Evolutionary conservation across 64 coral and sea anemone species (phyloP), one percentile per base, ranked within the genome.

Genomic region (Astreopora myriophthalma): DNA sequence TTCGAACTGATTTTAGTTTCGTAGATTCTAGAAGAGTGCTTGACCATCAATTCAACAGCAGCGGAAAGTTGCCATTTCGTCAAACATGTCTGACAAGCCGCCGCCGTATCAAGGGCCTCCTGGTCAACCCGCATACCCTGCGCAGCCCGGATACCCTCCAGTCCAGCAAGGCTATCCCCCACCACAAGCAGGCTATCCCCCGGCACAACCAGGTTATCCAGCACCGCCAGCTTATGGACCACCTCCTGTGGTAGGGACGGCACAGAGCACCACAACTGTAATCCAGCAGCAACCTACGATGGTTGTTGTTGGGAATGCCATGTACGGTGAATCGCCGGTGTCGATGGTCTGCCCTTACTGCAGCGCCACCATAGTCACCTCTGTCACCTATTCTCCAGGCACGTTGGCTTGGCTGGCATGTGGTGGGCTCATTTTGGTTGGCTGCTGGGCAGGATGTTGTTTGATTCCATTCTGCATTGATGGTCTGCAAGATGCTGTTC

Each of bases 401-500:
- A 90, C 75, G 55, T 69, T 98, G 22, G 91, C 92, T 13, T 94
- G 75, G 82, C 62, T 90, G 20, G 46, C 74, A 4, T 71, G 83
- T 71, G 84, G 66, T 24, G 32, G 76, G 7, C 24, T 94, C 2
- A 40, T 84, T 32, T 64, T 89, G 25, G 81, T 90, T 11, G 88
- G 93, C 14, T 89, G 88, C 38, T 49, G 62, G 28, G 44, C 36
- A 29, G 95, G 95, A 0, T 98, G 95, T 69, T 98, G 95, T 31
- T 10, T 98, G 8, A 36, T 98, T 63, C 95, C 95, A 17, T 98
- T 98, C 48, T 91, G 76, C 17, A 68, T 98, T 20, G 71, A 88
- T 55, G 42, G 62, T 26, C 29, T 89, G 20, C 73, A 88, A 29
- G 92, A 98, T 38, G 84, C 87, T 7, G n/a, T 88, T 35, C 95